Conservation (phyloP, 1,140 invertebrate species). For the Reticulitermes speratus region DNA sequence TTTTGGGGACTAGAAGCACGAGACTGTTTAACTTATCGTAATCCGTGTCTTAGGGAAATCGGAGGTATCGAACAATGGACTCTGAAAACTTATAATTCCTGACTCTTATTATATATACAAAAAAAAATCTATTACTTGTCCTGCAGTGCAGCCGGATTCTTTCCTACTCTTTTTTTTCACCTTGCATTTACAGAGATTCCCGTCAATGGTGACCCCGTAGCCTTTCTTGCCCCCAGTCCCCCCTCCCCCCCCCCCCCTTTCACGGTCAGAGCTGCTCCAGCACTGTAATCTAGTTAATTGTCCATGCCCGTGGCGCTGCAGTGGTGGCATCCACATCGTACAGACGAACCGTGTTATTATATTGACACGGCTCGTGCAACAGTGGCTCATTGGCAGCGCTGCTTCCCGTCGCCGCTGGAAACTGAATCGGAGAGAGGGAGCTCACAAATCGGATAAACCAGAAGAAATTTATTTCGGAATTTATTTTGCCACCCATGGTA, state of each 20-base stretch:
- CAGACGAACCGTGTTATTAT: conserved; percentile 7
- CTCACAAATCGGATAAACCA: too few relatives aligned
- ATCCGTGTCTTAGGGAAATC: background rate
- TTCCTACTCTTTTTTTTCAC: background rate
- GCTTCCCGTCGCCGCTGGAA: too few relatives aligned
- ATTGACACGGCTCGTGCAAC: background rate
- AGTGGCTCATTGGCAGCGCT: background rate
- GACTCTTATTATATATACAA: background rate
- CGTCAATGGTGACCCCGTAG: background rate
- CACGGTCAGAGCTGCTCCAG: background rate
- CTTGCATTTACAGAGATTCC: background rate
- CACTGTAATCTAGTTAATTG: conserved; percentile 19
- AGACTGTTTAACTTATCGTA: background rate
- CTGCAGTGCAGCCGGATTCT: background rate
- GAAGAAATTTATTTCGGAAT: too few relatives aligned
- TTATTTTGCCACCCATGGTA: too few relatives aligned
- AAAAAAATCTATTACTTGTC: background rate
- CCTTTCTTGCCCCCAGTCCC: background rate
- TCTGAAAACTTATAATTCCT: background rate
- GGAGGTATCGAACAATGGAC: background rate
- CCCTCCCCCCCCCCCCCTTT: background rate
- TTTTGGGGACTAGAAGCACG: background rate
- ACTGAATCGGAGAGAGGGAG: too few relatives aligned
- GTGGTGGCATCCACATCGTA: background rate
- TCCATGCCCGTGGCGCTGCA: background rate